A percentile compares a stretch with the other conserved stretches of the same genome.
Conservation (phyloP, 2,113 vertebrate species). For the Chauna torquata region DNA sequence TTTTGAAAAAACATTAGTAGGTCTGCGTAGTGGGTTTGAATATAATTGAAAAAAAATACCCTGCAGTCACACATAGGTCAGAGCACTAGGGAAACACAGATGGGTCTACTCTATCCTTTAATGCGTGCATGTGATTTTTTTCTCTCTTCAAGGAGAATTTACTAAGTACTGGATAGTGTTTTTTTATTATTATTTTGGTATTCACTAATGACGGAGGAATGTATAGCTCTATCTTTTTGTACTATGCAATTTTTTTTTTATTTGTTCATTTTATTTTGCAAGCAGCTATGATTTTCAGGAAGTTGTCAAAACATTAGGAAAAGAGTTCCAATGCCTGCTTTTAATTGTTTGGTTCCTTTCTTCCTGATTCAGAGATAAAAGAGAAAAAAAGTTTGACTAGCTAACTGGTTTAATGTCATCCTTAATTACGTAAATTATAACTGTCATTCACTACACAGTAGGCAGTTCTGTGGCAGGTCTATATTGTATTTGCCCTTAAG, state of each 20-base stretch:
- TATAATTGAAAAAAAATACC: slow-evolving; percentile 12
- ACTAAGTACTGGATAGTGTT: neutral
- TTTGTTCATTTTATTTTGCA: neutral
- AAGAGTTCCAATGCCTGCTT: fast-evolving
- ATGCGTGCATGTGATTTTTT: neutral
- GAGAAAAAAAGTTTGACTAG: fast-evolving
- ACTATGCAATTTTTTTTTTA: neutral
- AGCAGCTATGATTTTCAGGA: neutral
- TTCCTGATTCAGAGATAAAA: neutral
- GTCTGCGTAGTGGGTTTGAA: neutral
- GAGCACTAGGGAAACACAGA: neutral
- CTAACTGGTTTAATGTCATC: neutral
- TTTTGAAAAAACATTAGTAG: neutral
- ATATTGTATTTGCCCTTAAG: neutral
- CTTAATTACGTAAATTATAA: neutral
- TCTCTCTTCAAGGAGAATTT: neutral
- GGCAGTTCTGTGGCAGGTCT: neutral
- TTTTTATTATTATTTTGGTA: neutral
- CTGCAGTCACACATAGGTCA: neutral
- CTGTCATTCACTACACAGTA: neutral
- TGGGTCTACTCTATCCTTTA: neutral
- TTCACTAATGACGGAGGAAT: neutral
- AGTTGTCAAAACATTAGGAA: neutral
- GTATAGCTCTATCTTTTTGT: neutral
- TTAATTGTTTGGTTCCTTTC: neutral